Percentiles rank a stretch among this genome's conserved stretches.
Conservation (phyloP, 2,797 vertebrate species). For the Syndactyla subalaris region DNA sequence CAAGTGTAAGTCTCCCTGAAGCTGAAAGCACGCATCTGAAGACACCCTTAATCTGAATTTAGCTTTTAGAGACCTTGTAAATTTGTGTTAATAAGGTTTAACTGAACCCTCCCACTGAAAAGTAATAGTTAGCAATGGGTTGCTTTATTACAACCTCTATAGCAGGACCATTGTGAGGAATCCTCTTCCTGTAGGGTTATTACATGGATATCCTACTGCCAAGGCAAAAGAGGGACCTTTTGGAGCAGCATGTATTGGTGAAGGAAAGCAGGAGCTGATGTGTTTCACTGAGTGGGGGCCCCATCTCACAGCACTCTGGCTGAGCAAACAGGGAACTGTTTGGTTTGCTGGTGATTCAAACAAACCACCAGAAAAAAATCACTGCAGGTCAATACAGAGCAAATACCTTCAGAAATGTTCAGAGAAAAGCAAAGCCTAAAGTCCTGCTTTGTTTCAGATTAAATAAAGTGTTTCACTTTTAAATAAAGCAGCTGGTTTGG, state of each 20-base stretch:
- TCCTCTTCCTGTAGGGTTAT: neutral
- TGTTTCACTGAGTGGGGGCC: neutral
- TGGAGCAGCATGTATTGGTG: neutral
- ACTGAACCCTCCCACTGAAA: neutral
- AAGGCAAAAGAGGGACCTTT: neutral
- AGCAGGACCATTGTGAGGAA: neutral
- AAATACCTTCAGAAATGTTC: neutral
- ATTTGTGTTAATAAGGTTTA: neutral
- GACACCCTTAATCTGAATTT: neutral
- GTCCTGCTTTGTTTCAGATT: slow-evolving; percentile 9
- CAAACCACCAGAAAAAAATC: slow-evolving; percentile 20
- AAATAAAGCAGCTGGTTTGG: neutral
- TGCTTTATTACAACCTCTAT: neutral
- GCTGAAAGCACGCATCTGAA: neutral
- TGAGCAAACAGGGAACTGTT: slow-evolving; percentile 54
- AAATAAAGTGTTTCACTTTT: slow-evolving; percentile 24
- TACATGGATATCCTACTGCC: neutral
- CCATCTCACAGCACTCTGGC: neutral
- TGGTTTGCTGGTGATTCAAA: slow-evolving; percentile 40
- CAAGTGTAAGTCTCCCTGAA: neutral
- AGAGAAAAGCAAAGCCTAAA: slow-evolving; percentile 7
- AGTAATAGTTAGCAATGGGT: neutral
- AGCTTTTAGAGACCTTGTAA: neutral
- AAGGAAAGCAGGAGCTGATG: neutral
- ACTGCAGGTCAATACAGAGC: neutral